These are phyloP conservation scores for Sebastes nivosus DNA, from an alignment of 2,797 vertebrate genomes.

Conservation along the genomic window DNA sequence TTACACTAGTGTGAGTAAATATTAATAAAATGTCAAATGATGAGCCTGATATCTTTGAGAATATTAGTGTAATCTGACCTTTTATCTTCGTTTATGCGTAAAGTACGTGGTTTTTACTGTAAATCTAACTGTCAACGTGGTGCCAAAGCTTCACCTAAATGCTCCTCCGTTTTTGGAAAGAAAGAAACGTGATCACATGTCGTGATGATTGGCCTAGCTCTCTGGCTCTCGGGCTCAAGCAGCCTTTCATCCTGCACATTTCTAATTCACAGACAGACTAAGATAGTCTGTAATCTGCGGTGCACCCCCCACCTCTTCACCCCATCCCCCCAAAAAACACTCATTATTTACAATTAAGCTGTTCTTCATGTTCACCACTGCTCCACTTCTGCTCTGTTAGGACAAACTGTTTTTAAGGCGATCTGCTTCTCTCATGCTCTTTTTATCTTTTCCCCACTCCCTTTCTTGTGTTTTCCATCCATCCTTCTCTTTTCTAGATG, in stretches of 20 bases:
- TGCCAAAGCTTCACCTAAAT: neutral
- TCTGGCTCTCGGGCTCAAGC: constrained; percentile 40
- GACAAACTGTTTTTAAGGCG: neutral
- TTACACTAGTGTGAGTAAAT: neutral
- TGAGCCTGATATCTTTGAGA: too few species aligned
- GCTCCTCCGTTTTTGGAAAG: neutral
- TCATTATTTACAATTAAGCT: constrained; percentile 76
- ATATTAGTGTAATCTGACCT: neutral
- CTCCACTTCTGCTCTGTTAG: constrained; percentile 33
- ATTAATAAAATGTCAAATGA: too few species aligned
- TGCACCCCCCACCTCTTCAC: constrained; percentile 48
- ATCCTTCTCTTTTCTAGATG: constrained; percentile 78
- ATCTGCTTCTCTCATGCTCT: neutral
- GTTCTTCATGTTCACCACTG: constrained; percentile 42
- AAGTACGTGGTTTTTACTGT: neutral
- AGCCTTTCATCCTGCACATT: constrained; percentile 69
- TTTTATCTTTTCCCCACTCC: neutral
- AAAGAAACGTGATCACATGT: constrained; percentile 33
- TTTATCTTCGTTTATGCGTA: neutral
- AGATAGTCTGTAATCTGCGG: constrained; percentile 60
- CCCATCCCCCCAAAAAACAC: constrained; percentile 51
- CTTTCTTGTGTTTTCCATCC: neutral
- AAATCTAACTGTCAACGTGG: neutral
- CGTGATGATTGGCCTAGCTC: constrained; percentile 35
- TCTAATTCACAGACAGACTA: constrained; percentile 74